These are phyloP conservation scores for Mamestra brassicae DNA, from an alignment of 2,888 invertebrate genomes.

Conservation along the genomic window DNA sequence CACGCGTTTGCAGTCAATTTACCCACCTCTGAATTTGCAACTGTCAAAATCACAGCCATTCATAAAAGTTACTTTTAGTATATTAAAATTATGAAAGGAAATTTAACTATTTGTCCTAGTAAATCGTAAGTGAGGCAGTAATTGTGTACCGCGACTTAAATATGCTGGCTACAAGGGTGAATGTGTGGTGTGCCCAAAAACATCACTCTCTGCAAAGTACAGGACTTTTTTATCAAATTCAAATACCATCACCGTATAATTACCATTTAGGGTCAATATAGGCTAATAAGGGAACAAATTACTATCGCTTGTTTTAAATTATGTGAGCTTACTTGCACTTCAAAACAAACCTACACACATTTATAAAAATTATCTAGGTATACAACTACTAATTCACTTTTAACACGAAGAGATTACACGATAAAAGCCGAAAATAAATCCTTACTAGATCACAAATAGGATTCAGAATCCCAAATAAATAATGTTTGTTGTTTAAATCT, in stretches of 20 bases:
- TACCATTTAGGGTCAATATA: not conserved
- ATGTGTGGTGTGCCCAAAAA: not conserved
- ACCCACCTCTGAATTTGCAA: not conserved
- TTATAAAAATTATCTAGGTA: slow-evolving; percentile 11
- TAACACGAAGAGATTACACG: slow-evolving; percentile 60
- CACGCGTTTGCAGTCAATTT: not conserved
- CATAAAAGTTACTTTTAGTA: not conserved
- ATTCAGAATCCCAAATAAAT: slow-evolving; percentile 61
- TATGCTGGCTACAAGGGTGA: not conserved
- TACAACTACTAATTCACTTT: slow-evolving; percentile 36
- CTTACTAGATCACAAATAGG: slow-evolving; percentile 56
- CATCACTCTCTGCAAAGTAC: not conserved
- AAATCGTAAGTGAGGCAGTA: not conserved
- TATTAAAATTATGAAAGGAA: no score
- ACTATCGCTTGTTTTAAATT: not conserved
- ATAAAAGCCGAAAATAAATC: slow-evolving; percentile 42
- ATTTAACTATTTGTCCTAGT: not conserved
- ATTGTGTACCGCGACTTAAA: not conserved
- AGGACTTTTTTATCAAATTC: not conserved
- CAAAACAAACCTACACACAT: slow-evolving; percentile 14
- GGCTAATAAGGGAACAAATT: not conserved
- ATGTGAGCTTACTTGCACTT: slow-evolving; percentile 36
- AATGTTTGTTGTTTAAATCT: not conserved
- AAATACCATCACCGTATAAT: not conserved
- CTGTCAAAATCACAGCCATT: not conserved